A percentile compares a stretch with the other conserved stretches of the same genome.
These are phyloP conservation scores for Ips typographus DNA, from an alignment of 1,140 invertebrate species.

Conservation along the genomic window DNA sequence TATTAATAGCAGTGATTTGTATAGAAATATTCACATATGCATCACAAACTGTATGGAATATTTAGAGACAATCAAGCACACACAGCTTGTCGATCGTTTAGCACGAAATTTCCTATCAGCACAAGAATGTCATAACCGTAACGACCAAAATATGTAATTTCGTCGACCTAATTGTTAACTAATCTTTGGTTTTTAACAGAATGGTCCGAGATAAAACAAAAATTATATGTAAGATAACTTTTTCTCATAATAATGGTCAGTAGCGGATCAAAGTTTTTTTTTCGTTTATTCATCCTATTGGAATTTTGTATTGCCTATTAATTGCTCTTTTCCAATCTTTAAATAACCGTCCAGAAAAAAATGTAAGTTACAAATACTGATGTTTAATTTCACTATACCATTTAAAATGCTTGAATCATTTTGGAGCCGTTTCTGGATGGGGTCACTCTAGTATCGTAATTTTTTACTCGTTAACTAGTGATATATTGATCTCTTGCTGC, in stretches of 20 bases:
- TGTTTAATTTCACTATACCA: too few species aligned
- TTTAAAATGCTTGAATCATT: too few species aligned
- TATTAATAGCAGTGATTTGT: background rate
- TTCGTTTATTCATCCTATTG: background rate
- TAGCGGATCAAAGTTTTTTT: background rate
- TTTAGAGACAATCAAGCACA: background rate
- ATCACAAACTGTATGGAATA: background rate
- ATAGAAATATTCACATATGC: background rate
- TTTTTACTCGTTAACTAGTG: too few species aligned
- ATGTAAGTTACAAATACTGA: background rate
- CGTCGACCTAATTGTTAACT: slow-evolving; percentile 6
- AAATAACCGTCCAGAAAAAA: background rate
- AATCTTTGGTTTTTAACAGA: background rate
- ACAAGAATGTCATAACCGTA: slow-evolving; percentile 1
- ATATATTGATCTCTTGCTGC: too few species aligned
- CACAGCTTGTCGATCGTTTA: background rate
- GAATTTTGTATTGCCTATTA: too few species aligned
- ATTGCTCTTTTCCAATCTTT: too few species aligned
- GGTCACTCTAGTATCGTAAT: too few species aligned
- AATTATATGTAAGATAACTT: background rate
- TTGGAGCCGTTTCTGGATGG: too few species aligned
- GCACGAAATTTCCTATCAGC: background rate
- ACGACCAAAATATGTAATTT: background rate
- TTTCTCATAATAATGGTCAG: background rate
- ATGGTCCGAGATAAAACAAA: slow-evolving; percentile 4